A percentile compares a stretch with the other conserved stretches of the same genome.
Evolutionary conservation across 2,888 invertebrate species (phyloP).

Genomic region (Dolichopus griseipennis): DNA sequence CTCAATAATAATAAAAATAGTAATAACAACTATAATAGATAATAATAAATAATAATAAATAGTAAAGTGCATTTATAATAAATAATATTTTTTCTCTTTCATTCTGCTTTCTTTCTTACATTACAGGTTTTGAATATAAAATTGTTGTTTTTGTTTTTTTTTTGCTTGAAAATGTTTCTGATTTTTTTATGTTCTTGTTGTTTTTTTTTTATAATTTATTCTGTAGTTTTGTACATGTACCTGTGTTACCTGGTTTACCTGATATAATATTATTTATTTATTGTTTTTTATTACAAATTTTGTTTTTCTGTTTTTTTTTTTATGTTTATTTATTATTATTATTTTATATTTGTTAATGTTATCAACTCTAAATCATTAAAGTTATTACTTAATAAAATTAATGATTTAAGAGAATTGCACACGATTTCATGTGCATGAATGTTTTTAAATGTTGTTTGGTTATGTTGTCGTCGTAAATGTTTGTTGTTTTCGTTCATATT

Average conservation of each 20-base stretch:
- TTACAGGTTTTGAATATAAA: not conserved
- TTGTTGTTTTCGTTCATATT: too few relatives aligned
- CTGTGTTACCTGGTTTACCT: not conserved
- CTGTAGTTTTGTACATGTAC: not conserved
- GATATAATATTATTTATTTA: too few relatives aligned
- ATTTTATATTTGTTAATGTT: not conserved
- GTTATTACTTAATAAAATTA: conserved; percentile 4
- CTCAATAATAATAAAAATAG: not conserved
- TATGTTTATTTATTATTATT: not conserved
- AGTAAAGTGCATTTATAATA: not conserved
- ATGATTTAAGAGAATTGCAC: not conserved
- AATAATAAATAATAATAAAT: not conserved
- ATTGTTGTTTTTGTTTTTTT: too few relatives aligned
- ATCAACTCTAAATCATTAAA: not conserved
- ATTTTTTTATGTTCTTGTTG: too few relatives aligned
- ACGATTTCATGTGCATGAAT: not conserved
- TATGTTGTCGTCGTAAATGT: too few relatives aligned
- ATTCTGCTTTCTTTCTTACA: not conserved
- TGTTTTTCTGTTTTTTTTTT: not conserved
- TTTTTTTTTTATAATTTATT: not conserved
- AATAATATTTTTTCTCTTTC: too few relatives aligned
- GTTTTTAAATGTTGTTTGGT: not conserved
- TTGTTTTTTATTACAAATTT: not conserved
- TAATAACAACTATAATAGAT: not conserved
- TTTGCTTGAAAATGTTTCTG: too few relatives aligned